These are phyloP conservation scores for Spondyliosoma cantharus DNA, from an alignment of 2,797 vertebrate species.

Conservation along the genomic window DNA sequence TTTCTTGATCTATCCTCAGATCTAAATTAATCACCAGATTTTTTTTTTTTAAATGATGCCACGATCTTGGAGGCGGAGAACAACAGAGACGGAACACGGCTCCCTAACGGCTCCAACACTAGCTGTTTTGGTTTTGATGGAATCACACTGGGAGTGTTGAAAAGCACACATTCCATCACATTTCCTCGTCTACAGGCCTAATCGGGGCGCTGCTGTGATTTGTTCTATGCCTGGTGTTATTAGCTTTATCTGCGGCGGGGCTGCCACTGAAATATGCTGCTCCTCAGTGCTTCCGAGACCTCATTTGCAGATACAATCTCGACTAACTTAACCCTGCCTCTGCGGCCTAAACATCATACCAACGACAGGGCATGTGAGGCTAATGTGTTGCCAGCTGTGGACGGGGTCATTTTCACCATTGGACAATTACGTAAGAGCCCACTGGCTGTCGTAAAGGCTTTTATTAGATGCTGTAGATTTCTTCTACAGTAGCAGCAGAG, in stretches of 20 bases:
- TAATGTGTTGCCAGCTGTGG: slow-evolving; percentile 25
- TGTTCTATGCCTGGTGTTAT: slow-evolving; percentile 74
- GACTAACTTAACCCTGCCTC: slow-evolving; percentile 69
- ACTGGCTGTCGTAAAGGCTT: slow-evolving; percentile 12
- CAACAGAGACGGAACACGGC: neutral
- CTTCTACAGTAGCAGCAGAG: slow-evolving; percentile 41
- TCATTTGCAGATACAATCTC: slow-evolving; percentile 75
- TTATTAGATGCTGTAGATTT: slow-evolving; percentile 34
- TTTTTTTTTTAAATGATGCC: slow-evolving; percentile 26
- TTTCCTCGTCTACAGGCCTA: slow-evolving; percentile 73
- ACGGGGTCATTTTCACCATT: slow-evolving; percentile 30
- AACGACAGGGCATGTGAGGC: slow-evolving; percentile 42
- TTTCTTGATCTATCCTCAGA: slow-evolving; percentile 40
- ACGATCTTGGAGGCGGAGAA: slow-evolving; percentile 10
- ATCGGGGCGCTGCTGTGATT: slow-evolving; percentile 70
- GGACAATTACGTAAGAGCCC: slow-evolving; percentile 42
- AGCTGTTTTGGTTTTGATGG: slow-evolving; percentile 78
- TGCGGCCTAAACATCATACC: slow-evolving; percentile 27
- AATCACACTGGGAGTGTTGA: slow-evolving; percentile 79
- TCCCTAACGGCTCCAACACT: slow-evolving; percentile 21
- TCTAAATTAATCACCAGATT: slow-evolving; percentile 48
- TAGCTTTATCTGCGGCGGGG: slow-evolving; percentile 80
- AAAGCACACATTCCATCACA: slow-evolving; percentile 82
- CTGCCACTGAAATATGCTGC: slow-evolving; percentile 85
- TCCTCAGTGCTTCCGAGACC: slow-evolving; percentile 58